Percentiles rank a stretch among this genome's conserved stretches.
These are phyloP conservation scores for Dasypolia templi DNA, from an alignment of 2,888 invertebrate genomes.

Conservation along the genomic window DNA sequence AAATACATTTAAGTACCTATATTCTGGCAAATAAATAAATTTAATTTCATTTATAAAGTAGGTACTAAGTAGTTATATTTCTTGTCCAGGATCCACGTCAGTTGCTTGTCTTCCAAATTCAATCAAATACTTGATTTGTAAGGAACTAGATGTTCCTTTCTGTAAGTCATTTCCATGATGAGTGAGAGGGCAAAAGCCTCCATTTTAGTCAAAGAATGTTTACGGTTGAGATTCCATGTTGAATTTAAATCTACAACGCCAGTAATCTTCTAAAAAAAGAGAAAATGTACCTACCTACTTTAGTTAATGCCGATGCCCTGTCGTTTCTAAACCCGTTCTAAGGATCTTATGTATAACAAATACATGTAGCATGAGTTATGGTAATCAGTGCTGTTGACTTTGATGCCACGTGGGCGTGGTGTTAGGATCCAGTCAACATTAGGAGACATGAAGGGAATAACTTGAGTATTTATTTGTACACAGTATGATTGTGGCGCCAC, in stretches of 20 bases:
- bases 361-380: slow-evolving; percentile 64
- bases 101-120: not conserved
- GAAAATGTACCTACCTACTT: not conserved
- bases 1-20: no score
- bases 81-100: not conserved
- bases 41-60: no score
- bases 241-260: not conserved
- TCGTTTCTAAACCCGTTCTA: slow-evolving; percentile 40
- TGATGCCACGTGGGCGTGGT: slow-evolving; percentile 44
- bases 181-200: not conserved
- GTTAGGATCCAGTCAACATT: slow-evolving; percentile 40
- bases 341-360: slow-evolving; percentile 16
- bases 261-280: not conserved
- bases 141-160: not conserved
- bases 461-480: slow-evolving; percentile 7
- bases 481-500: slow-evolving; percentile 12
- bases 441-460: not conserved
- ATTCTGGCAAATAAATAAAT: no score
- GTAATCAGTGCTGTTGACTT: slow-evolving; percentile 71
- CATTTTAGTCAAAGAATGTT: not conserved
- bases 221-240: not conserved
- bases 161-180: not conserved
- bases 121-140: not conserved
- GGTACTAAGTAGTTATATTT: no score
- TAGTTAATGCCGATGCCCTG: slow-evolving; percentile 17